phyloP scores from a whole-genome alignment of 2,888 invertebrate genomes.

The Merodon equestris region DNA sequence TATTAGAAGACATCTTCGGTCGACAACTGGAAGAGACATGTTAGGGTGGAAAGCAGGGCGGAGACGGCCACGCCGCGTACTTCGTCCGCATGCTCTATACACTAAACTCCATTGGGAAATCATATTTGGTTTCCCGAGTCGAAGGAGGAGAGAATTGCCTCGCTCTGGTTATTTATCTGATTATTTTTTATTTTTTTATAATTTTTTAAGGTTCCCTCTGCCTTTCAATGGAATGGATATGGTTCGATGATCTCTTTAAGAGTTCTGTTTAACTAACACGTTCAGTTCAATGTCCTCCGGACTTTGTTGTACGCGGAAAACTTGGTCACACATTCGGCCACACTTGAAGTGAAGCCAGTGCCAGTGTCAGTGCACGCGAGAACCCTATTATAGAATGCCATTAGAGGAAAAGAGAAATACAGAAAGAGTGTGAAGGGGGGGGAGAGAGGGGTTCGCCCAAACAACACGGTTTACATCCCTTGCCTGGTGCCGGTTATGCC shows the following conservation, averaged over 20 bases:
- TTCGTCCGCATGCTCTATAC: no score
- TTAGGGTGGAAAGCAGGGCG: constrained; percentile 37
- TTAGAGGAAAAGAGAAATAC: constrained; percentile 53
- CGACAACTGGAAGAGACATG: not conserved
- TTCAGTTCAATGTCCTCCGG: constrained; percentile 62
- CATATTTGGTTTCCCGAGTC: constrained; percentile 4
- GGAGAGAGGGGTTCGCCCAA: not conserved
- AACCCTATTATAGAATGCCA: constrained; percentile 60
- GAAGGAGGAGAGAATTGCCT: not conserved
- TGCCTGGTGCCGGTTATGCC: constrained; percentile 17
- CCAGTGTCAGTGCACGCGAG: no score
- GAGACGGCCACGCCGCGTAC: constrained; percentile 19
- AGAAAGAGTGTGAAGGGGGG: not conserved
- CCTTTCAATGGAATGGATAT: constrained; percentile 31
- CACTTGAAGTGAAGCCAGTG: constrained; percentile 4
- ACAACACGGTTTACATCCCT: constrained; percentile 43
- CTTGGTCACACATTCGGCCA: constrained; percentile 31
- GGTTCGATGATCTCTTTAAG: constrained; percentile 68
- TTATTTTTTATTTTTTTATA: not conserved
- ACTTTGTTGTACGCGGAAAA: not conserved
- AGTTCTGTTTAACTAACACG: constrained; percentile 57
- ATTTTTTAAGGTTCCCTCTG: constrained; percentile 18
- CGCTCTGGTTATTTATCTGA: constrained; percentile 57
- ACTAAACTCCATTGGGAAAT: constrained; percentile 19
- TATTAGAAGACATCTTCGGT: constrained; percentile 39